Base-by-base conservation (phyloP, 1,140 invertebrate genomes). In the Wiebesia pumilae region DNA sequence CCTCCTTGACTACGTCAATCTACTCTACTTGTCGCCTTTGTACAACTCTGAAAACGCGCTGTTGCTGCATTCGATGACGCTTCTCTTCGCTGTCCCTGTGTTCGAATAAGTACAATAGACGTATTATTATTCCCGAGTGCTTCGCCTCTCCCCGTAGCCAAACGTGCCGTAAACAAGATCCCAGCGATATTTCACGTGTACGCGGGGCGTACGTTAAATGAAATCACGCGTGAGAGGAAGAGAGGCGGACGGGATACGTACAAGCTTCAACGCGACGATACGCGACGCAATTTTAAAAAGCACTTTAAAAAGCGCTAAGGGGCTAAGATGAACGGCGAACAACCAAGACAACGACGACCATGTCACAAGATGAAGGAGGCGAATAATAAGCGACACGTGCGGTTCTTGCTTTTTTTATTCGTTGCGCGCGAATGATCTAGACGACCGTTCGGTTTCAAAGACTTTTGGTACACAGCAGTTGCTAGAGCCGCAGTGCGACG, bases 131-230 rank as follows among this genome's bases (percentile, higher is more conserved):
- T 58, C 51, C 27, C 79, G 54, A 38, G 58, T 30, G 79, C n/a
- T 16, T 40, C 12, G 19, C 54, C 33, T 30, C 21, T 19, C 58
- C 33, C 54, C 40, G 65, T 9, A 38, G 24, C 19, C 40, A 24
- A 43, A 75, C 47, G 43, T n/a, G 81, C 69, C 38, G 81, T 75
- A 75, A 83, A 75, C 77, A 79, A 84, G 75, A 85, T 85, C 62
- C 54, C 73, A 65, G 71, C 35, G 73, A 84, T 84, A 84, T 84
- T 85, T 85, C 80, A 85, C 62, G 75, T 78, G 83, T 73, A 27
- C 47, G 21, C 69, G 33, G 38, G n/a, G 40, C 27, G 21, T 19
- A 16, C 38, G 27, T n/a, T n/a, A 33, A 21, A 3, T 3, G 40
- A 38, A 35, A 24, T 24, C 78, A 38, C 47, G 47, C 38, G 78